Base-by-base conservation (phyloP, 2,888 invertebrate species). In the Argynnis bischoffii region DNA sequence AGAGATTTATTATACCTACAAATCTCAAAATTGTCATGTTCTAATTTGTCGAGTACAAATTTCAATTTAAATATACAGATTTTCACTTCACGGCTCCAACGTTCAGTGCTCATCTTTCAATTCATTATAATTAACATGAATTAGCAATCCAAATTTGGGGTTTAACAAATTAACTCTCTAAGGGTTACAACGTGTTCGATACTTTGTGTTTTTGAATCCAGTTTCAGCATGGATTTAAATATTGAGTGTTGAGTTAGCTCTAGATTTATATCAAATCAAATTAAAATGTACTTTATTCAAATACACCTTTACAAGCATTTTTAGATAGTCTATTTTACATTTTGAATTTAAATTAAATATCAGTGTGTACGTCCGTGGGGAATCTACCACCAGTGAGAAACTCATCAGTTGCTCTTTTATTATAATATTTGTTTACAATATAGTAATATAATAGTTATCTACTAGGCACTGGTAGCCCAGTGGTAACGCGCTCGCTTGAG, bases 141-240 rank as follows among this genome's bases (percentile, higher is more conserved):
- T 69, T 69, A 63, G 69, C 66, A 66, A 63, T 63, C 57, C 69
- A 66, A 69, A 69, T 66, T 66, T 57, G 54, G 59, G 66, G 66
- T 63, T 55, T 63, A 46, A 55, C 66, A 57, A 66, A 63, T 69
- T 63, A 69, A 56, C 66, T 66, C 69, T 18, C 51, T 26, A 48
- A 65, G 63, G 63, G 57, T 21, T 51, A 11, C n/a, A 59, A 31
- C 47, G 59, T 59, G 59, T 59, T 59, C 59, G 47, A 59, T 59
- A 48, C 48, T 59, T n/a, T 59, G 48, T 48, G 26, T 26, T 59
- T n/a, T 48, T 13, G 16, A 31, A 59, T 59, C 31, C 48, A 59
- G 48, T 59, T 59, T 59, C 47, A n/a, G 47, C 15, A 16, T 48
- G 26, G 26, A 59, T 59, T 59, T 59, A n/a, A 26, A 59, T 59